These are phyloP conservation scores for Piscicola geometra DNA, from an alignment of 2,888 invertebrate species.

Conservation along the genomic window DNA sequence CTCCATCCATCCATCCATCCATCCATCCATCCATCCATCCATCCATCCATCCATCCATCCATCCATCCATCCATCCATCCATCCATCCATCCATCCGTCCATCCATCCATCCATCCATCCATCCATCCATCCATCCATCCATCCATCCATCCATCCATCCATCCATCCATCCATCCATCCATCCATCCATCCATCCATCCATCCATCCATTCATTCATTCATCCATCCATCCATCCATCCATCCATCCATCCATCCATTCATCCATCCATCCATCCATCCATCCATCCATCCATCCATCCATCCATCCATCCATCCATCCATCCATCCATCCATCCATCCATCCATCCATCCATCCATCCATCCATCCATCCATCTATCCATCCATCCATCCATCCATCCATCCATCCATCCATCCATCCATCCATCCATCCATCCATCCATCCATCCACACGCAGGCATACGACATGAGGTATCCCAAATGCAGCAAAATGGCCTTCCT, in stretches of 20 bases:
- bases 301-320: slow-evolving; percentile 28
- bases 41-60: slow-evolving; percentile 13
- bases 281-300: slow-evolving; percentile 18
- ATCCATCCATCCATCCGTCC: too few species aligned
- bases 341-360: slow-evolving; percentile 21
- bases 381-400: too few species aligned
- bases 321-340: slow-evolving; percentile 26
- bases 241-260: slow-evolving; percentile 13
- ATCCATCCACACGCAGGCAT: too few species aligned
- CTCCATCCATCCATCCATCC: slow-evolving; percentile 23
- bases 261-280: slow-evolving; percentile 22
- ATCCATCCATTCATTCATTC: too few species aligned
- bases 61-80: neutral
- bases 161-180: slow-evolving; percentile 18
- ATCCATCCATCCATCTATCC: neutral
- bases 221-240: slow-evolving; percentile 19
- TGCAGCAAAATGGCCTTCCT: too few species aligned
- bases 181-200: neutral
- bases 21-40: slow-evolving; percentile 28
- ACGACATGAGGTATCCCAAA: too few species aligned
- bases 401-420: too few species aligned
- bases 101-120: too few species aligned
- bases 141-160: too few species aligned
- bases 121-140: too few species aligned
- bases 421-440: too few species aligned